Evolutionary conservation across 2,113 vertebrate genomes (phyloP).

Genomic region (Sphyrna mokarran): DNA sequence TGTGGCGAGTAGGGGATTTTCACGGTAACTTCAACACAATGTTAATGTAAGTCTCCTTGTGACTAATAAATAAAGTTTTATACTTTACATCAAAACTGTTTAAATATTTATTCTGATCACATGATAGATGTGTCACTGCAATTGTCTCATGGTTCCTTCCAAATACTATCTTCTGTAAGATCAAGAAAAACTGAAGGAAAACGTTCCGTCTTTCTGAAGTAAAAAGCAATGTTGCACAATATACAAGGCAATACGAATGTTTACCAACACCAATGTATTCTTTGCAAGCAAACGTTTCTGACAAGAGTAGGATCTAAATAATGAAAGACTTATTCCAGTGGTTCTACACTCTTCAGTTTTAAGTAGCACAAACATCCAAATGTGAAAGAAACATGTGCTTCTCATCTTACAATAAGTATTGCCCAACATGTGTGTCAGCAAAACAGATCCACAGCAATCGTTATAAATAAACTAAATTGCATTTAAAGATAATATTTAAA

Average conservation of each 20-base stretch:
- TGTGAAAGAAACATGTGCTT: not conserved
- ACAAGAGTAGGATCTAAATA: not conserved
- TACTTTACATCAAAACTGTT: not conserved
- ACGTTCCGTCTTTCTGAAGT: not conserved
- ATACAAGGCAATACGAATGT: not conserved
- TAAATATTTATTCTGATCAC: not conserved
- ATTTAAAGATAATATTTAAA: not conserved
- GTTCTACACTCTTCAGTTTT: not conserved
- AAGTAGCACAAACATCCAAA: not conserved
- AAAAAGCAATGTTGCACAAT: not conserved
- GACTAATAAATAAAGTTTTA: too few relatives aligned
- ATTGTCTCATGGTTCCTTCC: not conserved
- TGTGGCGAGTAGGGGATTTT: too few relatives aligned
- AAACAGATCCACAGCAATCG: not conserved
- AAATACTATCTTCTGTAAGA: not conserved
- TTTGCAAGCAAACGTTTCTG: not conserved
- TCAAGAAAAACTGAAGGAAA: not conserved
- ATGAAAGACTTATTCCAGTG: not conserved
- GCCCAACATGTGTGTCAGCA: slow-evolving; percentile 29
- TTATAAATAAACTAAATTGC: not conserved
- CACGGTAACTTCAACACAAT: too few relatives aligned
- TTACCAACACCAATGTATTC: not conserved
- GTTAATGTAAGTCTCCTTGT: not conserved
- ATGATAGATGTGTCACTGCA: not conserved
- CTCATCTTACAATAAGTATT: not conserved